Evolutionary conservation across 2,888 invertebrate genomes (phyloP), one percentile per base, ranked within the genome.

Genomic region (Galerucella pusilla): DNA sequence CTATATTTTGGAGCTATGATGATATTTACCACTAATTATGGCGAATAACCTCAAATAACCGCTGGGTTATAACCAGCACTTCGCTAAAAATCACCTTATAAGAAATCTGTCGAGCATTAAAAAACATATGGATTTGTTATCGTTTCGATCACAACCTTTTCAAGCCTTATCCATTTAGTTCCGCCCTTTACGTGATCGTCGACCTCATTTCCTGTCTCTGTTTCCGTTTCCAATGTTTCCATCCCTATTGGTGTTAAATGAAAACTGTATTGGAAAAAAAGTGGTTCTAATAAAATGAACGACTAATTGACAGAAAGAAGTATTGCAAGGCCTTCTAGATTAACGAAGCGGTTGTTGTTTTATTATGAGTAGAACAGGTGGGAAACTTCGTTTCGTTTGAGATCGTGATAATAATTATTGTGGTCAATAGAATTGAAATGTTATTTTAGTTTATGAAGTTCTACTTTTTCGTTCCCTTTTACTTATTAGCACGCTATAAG

Each of bases 171-270:
- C 20, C 68, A 69, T 69, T 69, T 46, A 46, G 68, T 69, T 60
- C 25, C 60, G 16, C 60, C 45, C 35, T 60, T 69, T 69, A 69
- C 45, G 46, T 45, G 60, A 69, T 69, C 60, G 60, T 60, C 68
- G 60, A 69, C 68, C 68, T 69, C 60, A 60, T 69, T 60, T 69
- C 68, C 68, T 45, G n/a, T n/a, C n/a, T n/a, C n/a, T n/a, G 68
- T 46, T 69, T 69, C 68, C 68, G 60, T 69, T 69, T 69, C 68
- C 59, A 25, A 11, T 69, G 60, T 60, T 69, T 69, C 45, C 60
- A 60, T 69, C 20, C 25, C 60, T 60, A 6, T 16, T n/a, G n/a
- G 54, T 16, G 16, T 16, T 54, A 16, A 16, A 9, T n/a, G 7
- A 16, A 54, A 54, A 54, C 1, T 54, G 49, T 49, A 49, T 49